A percentile compares a stretch with the other conserved stretches of the same genome.
Conservation (phyloP, 2,888 invertebrate species). For the Drosophila tanythrix region DNA sequence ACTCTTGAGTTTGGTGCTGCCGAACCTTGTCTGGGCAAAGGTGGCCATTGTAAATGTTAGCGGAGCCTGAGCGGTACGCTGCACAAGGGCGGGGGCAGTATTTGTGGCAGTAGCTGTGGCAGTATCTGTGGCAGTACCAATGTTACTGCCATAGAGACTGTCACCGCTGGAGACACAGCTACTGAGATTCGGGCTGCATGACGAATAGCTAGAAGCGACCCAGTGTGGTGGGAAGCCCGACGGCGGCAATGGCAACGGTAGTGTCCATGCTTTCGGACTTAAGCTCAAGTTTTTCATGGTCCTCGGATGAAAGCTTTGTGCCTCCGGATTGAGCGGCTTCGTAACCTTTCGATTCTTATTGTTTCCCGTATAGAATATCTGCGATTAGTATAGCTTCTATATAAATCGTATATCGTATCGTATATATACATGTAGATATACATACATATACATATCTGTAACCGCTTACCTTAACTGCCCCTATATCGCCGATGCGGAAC, state of each 20-base stretch:
- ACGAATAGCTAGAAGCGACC: constrained; percentile 85
- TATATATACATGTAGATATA: neutral
- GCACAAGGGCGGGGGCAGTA: constrained; percentile 83
- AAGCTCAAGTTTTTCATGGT: constrained; percentile 89
- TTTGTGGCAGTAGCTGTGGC: constrained; percentile 27
- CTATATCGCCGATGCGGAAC: constrained; percentile 98
- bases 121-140: constrained; percentile 35
- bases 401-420: neutral
- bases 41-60: constrained; percentile 98
- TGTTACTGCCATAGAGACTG: constrained; percentile 30
- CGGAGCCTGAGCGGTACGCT: constrained; percentile 91
- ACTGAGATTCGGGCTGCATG: constrained; percentile 84
- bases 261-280: constrained; percentile 88
- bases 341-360: constrained; percentile 92
- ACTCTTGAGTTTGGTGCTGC: constrained; percentile 98
- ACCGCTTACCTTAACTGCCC: constrained; percentile 91
- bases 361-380: constrained; percentile 88
- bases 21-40: constrained; percentile 99
- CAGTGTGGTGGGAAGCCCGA: constrained; percentile 86
- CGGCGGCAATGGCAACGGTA: constrained; percentile 53
- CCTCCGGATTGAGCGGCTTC: constrained; percentile 97
- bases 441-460: constrained; percentile 9
- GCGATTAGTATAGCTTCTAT: neutral
- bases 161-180: constrained; percentile 48
- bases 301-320: constrained; percentile 97